These are phyloP conservation scores for Muscicapa striata DNA, from an alignment of 2,797 vertebrate genomes.

Conservation along the genomic window DNA sequence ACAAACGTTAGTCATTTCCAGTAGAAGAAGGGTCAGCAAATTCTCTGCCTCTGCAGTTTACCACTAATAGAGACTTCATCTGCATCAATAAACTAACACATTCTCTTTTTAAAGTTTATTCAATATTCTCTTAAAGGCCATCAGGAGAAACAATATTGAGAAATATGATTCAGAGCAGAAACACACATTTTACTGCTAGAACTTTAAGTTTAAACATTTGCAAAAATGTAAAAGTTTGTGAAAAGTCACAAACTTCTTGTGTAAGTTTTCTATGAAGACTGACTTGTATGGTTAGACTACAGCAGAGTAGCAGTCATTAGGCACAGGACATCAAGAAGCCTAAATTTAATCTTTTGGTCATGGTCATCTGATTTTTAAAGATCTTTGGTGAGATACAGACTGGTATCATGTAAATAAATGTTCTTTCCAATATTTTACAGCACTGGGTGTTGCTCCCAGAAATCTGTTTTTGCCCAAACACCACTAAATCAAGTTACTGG, in stretches of 20 bases:
- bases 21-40: background rate
- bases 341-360: background rate
- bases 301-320: background rate
- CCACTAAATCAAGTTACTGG: background rate
- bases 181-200: background rate
- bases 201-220: background rate
- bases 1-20: background rate
- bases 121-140: background rate
- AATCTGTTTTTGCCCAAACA: background rate
- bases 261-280: background rate
- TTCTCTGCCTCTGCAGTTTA: background rate
- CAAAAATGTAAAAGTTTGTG: background rate
- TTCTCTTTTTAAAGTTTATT: background rate
- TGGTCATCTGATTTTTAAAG: background rate
- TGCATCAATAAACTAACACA: background rate
- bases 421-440: background rate
- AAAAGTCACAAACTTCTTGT: background rate
- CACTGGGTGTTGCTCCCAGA: background rate
- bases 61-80: background rate
- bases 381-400: background rate
- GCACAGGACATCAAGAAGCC: background rate
- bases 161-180: background rate
- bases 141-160: background rate
- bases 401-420: background rate
- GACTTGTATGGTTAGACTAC: fast-evolving